phyloP scores from a whole-genome alignment of 1,140 invertebrate species.

The Philotrypesis tridentata region DNA sequence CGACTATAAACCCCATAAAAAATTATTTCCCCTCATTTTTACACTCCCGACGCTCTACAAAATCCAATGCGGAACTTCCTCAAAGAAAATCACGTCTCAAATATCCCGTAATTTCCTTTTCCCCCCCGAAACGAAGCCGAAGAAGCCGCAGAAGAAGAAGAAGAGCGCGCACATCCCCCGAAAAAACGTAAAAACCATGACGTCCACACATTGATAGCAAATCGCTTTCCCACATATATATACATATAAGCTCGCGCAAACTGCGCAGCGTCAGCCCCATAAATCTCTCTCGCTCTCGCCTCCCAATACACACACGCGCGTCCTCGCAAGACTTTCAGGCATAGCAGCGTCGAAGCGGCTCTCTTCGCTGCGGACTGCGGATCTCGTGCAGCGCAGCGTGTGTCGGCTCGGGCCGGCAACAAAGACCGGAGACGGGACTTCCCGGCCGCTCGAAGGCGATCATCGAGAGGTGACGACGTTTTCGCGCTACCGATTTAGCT shows the following conservation, averaged over 20 bases:
- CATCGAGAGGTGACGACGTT: constrained; percentile 27
- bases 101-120: no score
- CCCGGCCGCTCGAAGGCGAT: background rate
- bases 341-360: no score
- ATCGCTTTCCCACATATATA: background rate
- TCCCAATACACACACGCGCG: background rate
- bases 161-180: background rate
- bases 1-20: no score
- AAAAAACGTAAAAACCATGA: background rate
- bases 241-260: background rate
- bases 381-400: background rate
- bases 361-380: background rate
- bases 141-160: no score
- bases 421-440: background rate
- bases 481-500: constrained; percentile 27
- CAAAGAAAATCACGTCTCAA: background rate
- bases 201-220: background rate
- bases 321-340: no score
- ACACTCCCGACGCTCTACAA: no score
- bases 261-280: background rate
- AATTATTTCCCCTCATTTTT: no score
- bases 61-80: no score
- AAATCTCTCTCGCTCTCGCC: constrained; percentile 9
- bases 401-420: background rate
- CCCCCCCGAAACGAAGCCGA: no score